Evolutionary conservation across 1,140 invertebrate genomes (phyloP).

Genomic region (Bombus pascuorum): DNA sequence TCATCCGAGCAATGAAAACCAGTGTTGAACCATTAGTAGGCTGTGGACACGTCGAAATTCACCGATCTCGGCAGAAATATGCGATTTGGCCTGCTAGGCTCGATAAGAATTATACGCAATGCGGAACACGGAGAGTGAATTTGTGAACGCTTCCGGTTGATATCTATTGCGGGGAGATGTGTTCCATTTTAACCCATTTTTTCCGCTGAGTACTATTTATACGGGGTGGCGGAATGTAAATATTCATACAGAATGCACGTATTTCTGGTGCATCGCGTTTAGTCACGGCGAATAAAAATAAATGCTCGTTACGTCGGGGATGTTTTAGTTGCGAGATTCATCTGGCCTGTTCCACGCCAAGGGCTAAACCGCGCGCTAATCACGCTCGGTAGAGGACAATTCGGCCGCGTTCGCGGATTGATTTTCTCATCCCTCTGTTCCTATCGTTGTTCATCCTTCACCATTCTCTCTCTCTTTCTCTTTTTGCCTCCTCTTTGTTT

Average conservation of each 20-base stretch:
- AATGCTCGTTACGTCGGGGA: conserved; percentile 39
- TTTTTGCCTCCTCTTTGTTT: background rate
- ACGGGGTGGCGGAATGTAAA: conserved; percentile 59
- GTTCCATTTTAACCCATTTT: conserved; percentile 58
- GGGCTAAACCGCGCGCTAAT: conserved; percentile 17
- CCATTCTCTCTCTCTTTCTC: background rate
- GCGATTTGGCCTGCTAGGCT: background rate
- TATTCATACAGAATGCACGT: conserved; percentile 58
- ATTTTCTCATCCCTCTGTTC: background rate
- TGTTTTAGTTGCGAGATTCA: conserved; percentile 26
- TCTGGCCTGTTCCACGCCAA: background rate
- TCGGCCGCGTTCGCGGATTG: background rate
- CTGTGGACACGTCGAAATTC: background rate
- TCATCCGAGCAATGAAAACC: conserved; percentile 26
- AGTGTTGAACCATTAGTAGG: background rate
- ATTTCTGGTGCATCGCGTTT: conserved; percentile 48
- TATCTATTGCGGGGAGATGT: conserved; percentile 40
- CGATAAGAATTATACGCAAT: conserved; percentile 60
- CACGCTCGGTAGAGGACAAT: background rate
- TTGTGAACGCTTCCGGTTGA: conserved; percentile 52
- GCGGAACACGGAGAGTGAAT: conserved; percentile 55
- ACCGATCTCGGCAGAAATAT: background rate
- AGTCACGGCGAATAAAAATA: conserved; percentile 60
- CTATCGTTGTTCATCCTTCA: background rate
- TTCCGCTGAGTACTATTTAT: conserved; percentile 58